Conservation (phyloP, 1,140 invertebrate genomes). For the Drosophila insularis region DNA sequence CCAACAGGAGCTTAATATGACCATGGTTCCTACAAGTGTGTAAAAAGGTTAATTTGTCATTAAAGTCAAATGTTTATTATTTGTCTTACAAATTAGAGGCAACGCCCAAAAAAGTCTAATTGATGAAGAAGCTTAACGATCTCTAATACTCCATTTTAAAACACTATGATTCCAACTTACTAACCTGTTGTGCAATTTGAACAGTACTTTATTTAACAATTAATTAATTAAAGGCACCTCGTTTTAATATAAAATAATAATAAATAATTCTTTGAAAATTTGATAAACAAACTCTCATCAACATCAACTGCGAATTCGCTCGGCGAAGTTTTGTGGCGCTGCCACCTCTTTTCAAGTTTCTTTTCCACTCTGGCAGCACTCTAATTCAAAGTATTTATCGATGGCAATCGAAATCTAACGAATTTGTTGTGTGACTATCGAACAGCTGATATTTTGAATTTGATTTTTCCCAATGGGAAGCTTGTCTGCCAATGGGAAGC, state of each 20-base stretch:
- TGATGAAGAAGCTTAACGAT: neutral
- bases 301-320: too few relatives aligned
- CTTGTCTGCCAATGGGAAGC: neutral
- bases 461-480: neutral
- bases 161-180: neutral
- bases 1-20: slow-evolving; percentile 91
- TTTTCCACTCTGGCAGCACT: neutral
- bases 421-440: too few relatives aligned
- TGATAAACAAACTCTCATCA: too few relatives aligned
- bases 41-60: neutral
- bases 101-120: slow-evolving; percentile 8
- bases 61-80: neutral
- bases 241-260: neutral
- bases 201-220: neutral
- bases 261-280: slow-evolving; percentile 4
- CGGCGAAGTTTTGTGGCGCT: neutral
- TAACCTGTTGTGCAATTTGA: neutral
- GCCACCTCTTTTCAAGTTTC: neutral
- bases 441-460: slow-evolving; percentile 6
- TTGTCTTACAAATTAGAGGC: slow-evolving; percentile 8
- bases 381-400: neutral
- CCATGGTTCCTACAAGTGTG: slow-evolving; percentile 83
- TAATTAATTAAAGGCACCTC: too few relatives aligned
- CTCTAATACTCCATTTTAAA: neutral
- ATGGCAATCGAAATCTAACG: too few relatives aligned